phyloP scores from a whole-genome alignment of 2,888 invertebrate species.

The Cephus spinipes region DNA sequence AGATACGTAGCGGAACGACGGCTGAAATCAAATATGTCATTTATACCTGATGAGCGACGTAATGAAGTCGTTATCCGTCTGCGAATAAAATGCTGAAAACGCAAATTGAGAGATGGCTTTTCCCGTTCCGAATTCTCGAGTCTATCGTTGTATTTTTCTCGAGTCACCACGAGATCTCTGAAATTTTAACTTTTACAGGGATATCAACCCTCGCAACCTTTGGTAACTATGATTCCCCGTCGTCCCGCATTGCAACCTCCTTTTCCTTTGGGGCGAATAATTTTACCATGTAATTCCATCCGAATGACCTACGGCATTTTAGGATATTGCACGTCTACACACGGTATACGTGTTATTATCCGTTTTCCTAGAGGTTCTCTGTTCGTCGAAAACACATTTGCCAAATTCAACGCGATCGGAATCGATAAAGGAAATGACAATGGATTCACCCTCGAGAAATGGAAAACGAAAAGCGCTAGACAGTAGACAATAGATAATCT shows the following conservation, averaged over 20 bases:
- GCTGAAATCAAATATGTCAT: slow-evolving; percentile 58
- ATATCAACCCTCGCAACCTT: slow-evolving; percentile 9
- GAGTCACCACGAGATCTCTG: slow-evolving; percentile 17
- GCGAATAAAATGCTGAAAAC: slow-evolving; percentile 51
- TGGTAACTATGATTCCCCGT: slow-evolving; percentile 13
- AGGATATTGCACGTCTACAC: not conserved
- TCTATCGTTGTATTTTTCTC: slow-evolving; percentile 37
- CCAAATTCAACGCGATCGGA: not conserved
- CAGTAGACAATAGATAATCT: not conserved
- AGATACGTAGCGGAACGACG: slow-evolving; percentile 1
- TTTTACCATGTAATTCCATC: not conserved
- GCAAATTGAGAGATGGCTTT: slow-evolving; percentile 49
- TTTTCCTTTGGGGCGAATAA: not conserved
- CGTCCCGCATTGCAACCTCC: not conserved
- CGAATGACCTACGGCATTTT: not conserved
- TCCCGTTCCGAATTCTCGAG: slow-evolving; percentile 15
- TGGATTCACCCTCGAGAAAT: not conserved
- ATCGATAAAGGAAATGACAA: not conserved
- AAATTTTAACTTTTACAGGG: not conserved
- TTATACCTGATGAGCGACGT: slow-evolving; percentile 56
- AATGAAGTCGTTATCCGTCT: slow-evolving; percentile 58
- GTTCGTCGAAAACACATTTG: not conserved
- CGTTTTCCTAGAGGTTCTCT: not conserved
- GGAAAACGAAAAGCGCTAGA: not conserved
- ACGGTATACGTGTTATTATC: not conserved